Percentiles rank a stretch among this genome's conserved stretches.
Evolutionary conservation across 2,113 vertebrate species (phyloP).

Genomic region (Lipotes vexillifer): DNA sequence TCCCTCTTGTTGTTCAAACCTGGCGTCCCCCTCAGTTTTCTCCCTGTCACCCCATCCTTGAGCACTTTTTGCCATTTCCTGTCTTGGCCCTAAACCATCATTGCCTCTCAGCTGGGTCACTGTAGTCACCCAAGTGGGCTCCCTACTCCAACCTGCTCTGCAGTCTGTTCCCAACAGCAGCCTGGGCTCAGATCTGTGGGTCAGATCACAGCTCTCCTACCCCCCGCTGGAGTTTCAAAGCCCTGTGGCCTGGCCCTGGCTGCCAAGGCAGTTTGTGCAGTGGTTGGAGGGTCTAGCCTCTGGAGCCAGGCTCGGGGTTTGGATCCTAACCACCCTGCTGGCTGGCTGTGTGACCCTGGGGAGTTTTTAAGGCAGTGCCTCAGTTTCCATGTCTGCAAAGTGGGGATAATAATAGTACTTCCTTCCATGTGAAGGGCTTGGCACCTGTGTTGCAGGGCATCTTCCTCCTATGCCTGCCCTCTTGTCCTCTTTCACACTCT

Average conservation of each 20-base stretch:
- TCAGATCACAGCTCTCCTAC: not conserved
- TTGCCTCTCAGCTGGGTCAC: not conserved
- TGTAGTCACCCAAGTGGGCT: not conserved
- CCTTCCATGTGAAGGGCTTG: not conserved
- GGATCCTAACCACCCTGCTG: not conserved
- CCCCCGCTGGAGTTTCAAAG: rapidly evolving
- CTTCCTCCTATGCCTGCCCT: not conserved
- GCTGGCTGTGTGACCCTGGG: not conserved
- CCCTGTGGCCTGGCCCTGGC: not conserved
- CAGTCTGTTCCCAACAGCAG: not conserved
- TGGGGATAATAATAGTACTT: not conserved
- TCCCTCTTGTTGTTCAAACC: not conserved
- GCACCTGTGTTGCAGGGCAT: not conserved
- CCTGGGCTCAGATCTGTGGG: not conserved
- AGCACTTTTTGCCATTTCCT: not conserved
- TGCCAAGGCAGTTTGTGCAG: not conserved
- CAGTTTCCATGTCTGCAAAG: not conserved
- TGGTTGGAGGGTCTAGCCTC: not conserved
- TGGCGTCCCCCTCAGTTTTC: not conserved
- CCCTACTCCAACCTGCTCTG: not conserved
- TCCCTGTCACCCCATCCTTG: not conserved
- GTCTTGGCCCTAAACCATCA: not conserved
- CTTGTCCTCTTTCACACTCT: not conserved
- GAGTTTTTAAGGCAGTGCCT: not conserved
- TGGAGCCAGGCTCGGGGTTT: not conserved